Evolutionary conservation across 2,113 vertebrate genomes (phyloP), one percentile per base, ranked within the genome.

Genomic region (Notarius quadriscutis): DNA sequence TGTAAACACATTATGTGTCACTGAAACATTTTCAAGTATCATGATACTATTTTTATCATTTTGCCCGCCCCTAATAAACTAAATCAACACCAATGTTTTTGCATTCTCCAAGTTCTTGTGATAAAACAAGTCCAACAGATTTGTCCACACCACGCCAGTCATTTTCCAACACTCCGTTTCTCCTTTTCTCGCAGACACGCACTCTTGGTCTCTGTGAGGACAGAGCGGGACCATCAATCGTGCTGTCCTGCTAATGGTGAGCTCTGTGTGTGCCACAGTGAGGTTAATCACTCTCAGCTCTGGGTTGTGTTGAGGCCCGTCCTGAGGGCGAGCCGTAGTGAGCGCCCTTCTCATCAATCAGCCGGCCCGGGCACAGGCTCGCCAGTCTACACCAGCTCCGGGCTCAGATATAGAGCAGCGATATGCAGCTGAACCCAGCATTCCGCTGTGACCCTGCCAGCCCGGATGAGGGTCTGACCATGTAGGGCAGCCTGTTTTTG

Each of bases 261-360:
- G 92, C 90, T 90, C 90, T 93, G 94, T 92, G 92, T 93, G 93
- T 92, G 91, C 89, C 92, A 95, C 94, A 93, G 95, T 92, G 94
- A 95, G 95, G 95, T 96, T 96, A 96, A 96, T 96, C 95, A 95
- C 95, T 94, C 93, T 93, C 93, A 95, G 94, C 94, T 94, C 92
- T 89, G 91, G 63, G 87, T 86, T 86, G 55, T 86, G 86, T 89
- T 91, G 87, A 92, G 93, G 93, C 92, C 83, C 91, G 93, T 95
- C 88, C 94, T 94, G 94, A 93, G 93, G 88, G 91, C 88, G 89
- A 93, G 75, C 91, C 89, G 92, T 90, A 92, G 90, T 86, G 91
- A 88, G 90, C 88, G 91, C 90, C 81, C 91, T 90, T 94, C 92
- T 94, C 94, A 95, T 96, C 95, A 92, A 95, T 95, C 95, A 94